Percentiles rank a stretch among this genome's conserved stretches.
These are phyloP conservation scores for Channa maculata DNA, from an alignment of 2,113 vertebrate species.

Conservation along the genomic window DNA sequence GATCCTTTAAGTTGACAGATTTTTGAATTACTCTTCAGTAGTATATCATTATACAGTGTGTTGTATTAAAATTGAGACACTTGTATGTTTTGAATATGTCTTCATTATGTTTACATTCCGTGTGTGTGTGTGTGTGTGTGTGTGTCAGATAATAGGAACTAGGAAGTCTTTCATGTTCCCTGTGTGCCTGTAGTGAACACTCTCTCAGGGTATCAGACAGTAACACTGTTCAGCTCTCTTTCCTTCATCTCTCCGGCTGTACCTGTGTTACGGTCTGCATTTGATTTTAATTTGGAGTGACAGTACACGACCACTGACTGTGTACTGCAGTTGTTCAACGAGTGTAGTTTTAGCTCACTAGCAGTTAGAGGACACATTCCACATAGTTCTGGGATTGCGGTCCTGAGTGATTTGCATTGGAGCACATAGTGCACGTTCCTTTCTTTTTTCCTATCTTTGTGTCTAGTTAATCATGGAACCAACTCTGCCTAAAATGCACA, in stretches of 20 bases:
- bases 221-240: slow-evolving; percentile 1
- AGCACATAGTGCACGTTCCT: slow-evolving; percentile 55
- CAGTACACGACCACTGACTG: slow-evolving; percentile 74
- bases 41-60: not conserved
- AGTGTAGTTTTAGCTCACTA: slow-evolving; percentile 70
- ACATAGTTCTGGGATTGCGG: slow-evolving; percentile 67
- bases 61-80: slow-evolving; percentile 9
- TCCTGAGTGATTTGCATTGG: slow-evolving; percentile 53
- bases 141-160: not conserved
- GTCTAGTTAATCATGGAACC: slow-evolving; percentile 37
- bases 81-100: not conserved
- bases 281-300: slow-evolving; percentile 76
- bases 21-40: not conserved
- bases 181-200: slow-evolving; percentile 5
- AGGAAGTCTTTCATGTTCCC: slow-evolving; percentile 12
- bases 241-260: slow-evolving; percentile 37
- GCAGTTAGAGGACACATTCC: slow-evolving; percentile 69
- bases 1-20: not conserved
- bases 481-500: slow-evolving; percentile 27
- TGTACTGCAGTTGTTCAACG: slow-evolving; percentile 74
- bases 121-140: not conserved
- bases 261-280: slow-evolving; percentile 63
- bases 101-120: not conserved
- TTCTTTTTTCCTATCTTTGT: slow-evolving; percentile 14
- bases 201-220: slow-evolving; percentile 17